Conservation (phyloP, 2,888 invertebrate species). For the Amphiduros pacificus region DNA sequence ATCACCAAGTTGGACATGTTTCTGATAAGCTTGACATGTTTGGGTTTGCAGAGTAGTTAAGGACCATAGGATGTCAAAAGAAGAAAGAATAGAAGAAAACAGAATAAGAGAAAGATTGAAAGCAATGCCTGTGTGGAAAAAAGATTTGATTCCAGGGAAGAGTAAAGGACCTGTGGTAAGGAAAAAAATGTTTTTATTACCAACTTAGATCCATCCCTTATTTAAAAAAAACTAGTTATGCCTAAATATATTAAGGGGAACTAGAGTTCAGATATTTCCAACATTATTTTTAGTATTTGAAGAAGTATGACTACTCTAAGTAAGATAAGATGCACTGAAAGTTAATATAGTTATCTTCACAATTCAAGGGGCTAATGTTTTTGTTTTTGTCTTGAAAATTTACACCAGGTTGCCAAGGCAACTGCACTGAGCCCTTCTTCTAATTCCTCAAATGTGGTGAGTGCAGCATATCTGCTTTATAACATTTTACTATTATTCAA, state of each 20-base stretch:
- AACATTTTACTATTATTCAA: too few species aligned
- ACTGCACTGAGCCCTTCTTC: too few species aligned
- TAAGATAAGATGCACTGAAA: not conserved
- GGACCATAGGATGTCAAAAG: not conserved
- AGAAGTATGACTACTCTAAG: not conserved
- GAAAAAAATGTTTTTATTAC: not conserved
- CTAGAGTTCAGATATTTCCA: not conserved
- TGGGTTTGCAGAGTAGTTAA: not conserved
- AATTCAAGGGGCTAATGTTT: not conserved
- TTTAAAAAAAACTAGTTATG: not conserved
- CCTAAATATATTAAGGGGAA: not conserved
- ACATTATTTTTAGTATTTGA: not conserved
- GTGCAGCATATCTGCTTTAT: too few species aligned
- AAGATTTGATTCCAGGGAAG: conserved; percentile 45
- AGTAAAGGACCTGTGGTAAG: conserved; percentile 37
- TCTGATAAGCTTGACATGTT: too few species aligned
- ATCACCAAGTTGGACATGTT: too few species aligned
- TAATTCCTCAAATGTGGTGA: too few species aligned
- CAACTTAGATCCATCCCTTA: not conserved
- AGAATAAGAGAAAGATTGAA: conserved; percentile 25
- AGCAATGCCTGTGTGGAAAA: conserved; percentile 44
- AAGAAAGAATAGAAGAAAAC: conserved; percentile 9
- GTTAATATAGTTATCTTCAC: not conserved
- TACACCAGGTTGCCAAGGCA: too few species aligned
- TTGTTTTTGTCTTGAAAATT: not conserved